A percentile compares a stretch with the other conserved stretches of the same genome.
Evolutionary conservation across 2,888 invertebrate species (phyloP).

Genomic region (Omphaloscelis lunosa): DNA sequence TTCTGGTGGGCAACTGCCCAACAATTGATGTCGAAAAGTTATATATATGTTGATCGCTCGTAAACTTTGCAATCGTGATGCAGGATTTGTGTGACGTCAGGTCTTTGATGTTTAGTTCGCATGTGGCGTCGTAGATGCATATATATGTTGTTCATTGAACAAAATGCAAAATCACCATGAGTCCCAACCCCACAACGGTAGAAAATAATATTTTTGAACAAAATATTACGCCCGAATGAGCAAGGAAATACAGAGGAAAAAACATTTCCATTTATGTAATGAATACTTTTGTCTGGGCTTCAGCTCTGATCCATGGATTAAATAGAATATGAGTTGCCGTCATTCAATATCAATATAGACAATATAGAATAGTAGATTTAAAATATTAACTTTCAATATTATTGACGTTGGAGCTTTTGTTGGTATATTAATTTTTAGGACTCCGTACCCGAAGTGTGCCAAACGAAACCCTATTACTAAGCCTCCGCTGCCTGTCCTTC

Average conservation of each 20-base stretch:
- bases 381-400: slow-evolving; percentile 20
- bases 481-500: no score
- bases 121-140: no score
- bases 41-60: no score
- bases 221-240: slow-evolving; percentile 32
- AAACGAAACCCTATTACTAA: no score
- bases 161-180: slow-evolving; percentile 18
- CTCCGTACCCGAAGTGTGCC: no score
- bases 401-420: slow-evolving; percentile 13
- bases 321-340: slow-evolving; percentile 30
- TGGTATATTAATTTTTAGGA: neutral
- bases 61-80: no score
- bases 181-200: neutral
- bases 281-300: slow-evolving; percentile 50
- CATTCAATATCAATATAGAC: slow-evolving; percentile 41
- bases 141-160: neutral
- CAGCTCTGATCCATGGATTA: slow-evolving; percentile 50
- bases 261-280: slow-evolving; percentile 56
- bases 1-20: no score
- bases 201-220: slow-evolving; percentile 12
- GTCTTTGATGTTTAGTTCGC: no score
- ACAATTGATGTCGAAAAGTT: no score
- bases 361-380: no score
- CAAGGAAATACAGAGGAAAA: slow-evolving; percentile 25
- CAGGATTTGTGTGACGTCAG: no score